Evolutionary conservation across 2,888 invertebrate genomes (phyloP), one percentile per base, ranked within the genome.

Genomic region (Incurvaria masculella): DNA sequence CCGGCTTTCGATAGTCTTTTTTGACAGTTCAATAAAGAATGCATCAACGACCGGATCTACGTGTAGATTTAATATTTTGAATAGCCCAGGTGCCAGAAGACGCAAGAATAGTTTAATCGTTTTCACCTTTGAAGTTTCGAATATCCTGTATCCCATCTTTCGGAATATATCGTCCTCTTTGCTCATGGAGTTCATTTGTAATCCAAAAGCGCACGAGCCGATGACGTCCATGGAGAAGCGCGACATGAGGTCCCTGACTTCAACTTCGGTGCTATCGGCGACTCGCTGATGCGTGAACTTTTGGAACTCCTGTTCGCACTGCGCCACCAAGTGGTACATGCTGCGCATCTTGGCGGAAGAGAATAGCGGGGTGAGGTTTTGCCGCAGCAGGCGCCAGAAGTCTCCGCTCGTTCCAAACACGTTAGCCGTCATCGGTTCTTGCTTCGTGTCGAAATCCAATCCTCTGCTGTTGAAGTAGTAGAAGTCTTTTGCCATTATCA

Each of bases 141-240:
- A 64, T 27, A 70, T 63, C 10, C 53, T 45, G 2, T 55, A 47
- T 3, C 65, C 65, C 4, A 71, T 61, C 0, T 33, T 45, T 16
- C 44, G 51, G 45, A 69, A 71, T 0, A 59, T 57, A 46, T 70
- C 69, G 2, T 2, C 46, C 23, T 27, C 53, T 48, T 60, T 55
- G 0, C 53, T 55, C 62, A 71, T 61, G 0, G 64, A 62, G 5
- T 60, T 59, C 0, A 66, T 61, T n/a, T 69, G 63, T 2, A 72
- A 52, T 1, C 73, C 73, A 46, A 72, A 71, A 0, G 56, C 61
- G 42, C 70, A 68, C 0, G 65, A 60, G 2, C 64, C 62, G 1
- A 70, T 58, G 44, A 65, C 63, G 45, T 68, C 69, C 62, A 73
- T 69, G 0, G 68, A 67, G 45, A 58, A 73, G 16, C 65, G 61